Base-by-base conservation (phyloP, 2,797 vertebrate species). In the Kryptolebias ocellatus region DNA sequence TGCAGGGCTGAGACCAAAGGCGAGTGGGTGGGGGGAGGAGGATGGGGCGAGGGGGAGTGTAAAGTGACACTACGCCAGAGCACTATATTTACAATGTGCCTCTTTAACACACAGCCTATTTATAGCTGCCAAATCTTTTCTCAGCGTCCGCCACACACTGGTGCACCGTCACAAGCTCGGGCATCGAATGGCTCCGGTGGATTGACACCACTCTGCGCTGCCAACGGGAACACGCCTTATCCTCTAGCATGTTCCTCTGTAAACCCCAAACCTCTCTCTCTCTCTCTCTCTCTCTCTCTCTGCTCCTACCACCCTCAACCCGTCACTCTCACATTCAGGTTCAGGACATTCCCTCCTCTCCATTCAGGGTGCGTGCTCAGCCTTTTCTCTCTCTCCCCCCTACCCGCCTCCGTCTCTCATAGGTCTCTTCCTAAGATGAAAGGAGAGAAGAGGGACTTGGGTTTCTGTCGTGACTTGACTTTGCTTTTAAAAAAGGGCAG, bases 81-180 rank as follows among this genome's bases (percentile, higher is more conserved):
- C 79, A 85, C 87, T 92, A 90, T 92, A 91, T 90, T 92, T 92
- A 91, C 87, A 90, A 81, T 51, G 73, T 15, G 69, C 83, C 88
- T 84, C 86, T 91, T 89, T 86, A 92, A 90, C 86, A 88, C 85
- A 60, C 53, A 1, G 78, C 62, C 91, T 92, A 92, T 91, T 92
- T 89, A 86, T 92, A 92, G 89, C 83, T 18, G 65, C 80, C 82
- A 66, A 85, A 87, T 92, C 89, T 91, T 90, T 90, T 92, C 86
- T 87, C 88, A 87, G 89, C 44, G 74, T 76, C 79, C 63, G 79
- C 75, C 28, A 66, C 81, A 87, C 84, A 72, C 80, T 75, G 86
- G 54, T 81, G 81, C 86, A 74, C 82, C 61, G 79, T 90, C 89
- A 91, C 87, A 89, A 86, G 83, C 79, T 53, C 78, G 72, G 86